phyloP scores from a whole-genome alignment of 2,888 invertebrate genomes.

The Apamea sordens region DNA sequence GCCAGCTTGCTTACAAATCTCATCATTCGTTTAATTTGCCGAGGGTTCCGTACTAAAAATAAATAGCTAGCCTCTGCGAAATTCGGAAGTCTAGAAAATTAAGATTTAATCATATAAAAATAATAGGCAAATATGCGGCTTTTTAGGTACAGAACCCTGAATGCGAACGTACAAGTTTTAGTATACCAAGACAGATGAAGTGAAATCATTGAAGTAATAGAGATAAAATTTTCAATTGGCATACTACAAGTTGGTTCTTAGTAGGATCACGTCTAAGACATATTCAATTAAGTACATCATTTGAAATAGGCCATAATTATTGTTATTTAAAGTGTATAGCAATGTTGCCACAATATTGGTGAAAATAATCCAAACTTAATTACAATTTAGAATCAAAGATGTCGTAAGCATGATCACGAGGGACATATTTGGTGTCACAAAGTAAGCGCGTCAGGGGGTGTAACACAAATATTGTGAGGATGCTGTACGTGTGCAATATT shows the following conservation, averaged over 20 bases:
- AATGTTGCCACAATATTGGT: conserved; percentile 69
- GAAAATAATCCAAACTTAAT: conserved; percentile 59
- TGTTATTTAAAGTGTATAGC: conserved; percentile 68
- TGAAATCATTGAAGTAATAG: conserved; percentile 47
- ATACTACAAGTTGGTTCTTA: conserved; percentile 69
- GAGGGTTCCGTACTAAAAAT: conserved; percentile 67
- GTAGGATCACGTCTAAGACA: conserved; percentile 72
- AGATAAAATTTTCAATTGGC: conserved; percentile 42
- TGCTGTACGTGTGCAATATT: conserved; percentile 59
- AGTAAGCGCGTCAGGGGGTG: conserved; percentile 68
- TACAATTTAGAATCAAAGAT: conserved; percentile 59
- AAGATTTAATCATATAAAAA: conserved; percentile 49
- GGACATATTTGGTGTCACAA: conserved; percentile 67
- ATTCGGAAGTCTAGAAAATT: conserved; percentile 44
- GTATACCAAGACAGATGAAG: conserved; percentile 55
- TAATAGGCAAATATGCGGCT: conserved; percentile 58
- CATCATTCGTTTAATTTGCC: conserved; percentile 57
- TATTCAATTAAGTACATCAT: conserved; percentile 55
- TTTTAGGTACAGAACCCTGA: conserved; percentile 66
- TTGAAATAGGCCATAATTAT: conserved; percentile 72
- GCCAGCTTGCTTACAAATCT: conserved; percentile 68
- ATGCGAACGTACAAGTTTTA: conserved; percentile 64
- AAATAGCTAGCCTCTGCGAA: conserved; percentile 60
- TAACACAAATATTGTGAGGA: conserved; percentile 70
- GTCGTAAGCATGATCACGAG: conserved; percentile 75